Percentiles rank a stretch among this genome's conserved stretches.
Conservation (phyloP, 2,888 invertebrate species). For the Anarsia innoxiella region DNA sequence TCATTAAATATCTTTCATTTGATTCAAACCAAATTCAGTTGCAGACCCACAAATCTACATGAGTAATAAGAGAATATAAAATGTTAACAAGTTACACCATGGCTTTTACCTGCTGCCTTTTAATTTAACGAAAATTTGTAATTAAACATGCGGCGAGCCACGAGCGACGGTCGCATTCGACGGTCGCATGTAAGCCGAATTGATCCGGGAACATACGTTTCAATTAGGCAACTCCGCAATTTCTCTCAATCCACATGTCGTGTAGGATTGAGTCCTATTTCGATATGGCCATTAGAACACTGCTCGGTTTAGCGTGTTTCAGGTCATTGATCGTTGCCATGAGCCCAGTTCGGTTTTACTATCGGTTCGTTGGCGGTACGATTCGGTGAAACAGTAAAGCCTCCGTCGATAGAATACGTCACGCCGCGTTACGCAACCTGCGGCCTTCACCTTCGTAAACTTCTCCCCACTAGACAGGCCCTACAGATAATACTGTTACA, state of each 20-base stretch:
- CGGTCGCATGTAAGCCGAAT: slow-evolving; percentile 32
- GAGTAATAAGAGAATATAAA: slow-evolving; percentile 27
- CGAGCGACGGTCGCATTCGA: slow-evolving; percentile 16
- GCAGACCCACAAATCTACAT: no score
- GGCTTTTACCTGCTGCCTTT: slow-evolving; percentile 24
- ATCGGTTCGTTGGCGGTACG: background rate
- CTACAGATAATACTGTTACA: slow-evolving; percentile 14
- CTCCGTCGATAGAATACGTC: slow-evolving; percentile 9
- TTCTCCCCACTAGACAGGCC: slow-evolving; percentile 13
- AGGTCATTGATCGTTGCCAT: background rate
- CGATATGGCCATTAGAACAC: no score
- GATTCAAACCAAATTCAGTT: no score
- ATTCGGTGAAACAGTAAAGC: slow-evolving; percentile 1
- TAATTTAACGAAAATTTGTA: slow-evolving; percentile 33
- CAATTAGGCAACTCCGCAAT: slow-evolving; percentile 37
- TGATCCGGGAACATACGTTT: slow-evolving; percentile 31
- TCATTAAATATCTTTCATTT: no score
- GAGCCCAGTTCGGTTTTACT: background rate
- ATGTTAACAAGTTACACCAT: slow-evolving; percentile 32
- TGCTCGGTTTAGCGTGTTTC: background rate
- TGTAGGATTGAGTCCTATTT: slow-evolving; percentile 18
- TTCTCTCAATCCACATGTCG: slow-evolving; percentile 23
- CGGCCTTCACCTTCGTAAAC: slow-evolving; percentile 35
- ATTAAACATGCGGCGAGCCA: slow-evolving; percentile 30
- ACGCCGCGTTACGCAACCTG: slow-evolving; percentile 32